Evolutionary conservation across 2,113 vertebrate species (phyloP), one percentile per base, ranked within the genome.

Genomic region (Lasiurus borealis): DNA sequence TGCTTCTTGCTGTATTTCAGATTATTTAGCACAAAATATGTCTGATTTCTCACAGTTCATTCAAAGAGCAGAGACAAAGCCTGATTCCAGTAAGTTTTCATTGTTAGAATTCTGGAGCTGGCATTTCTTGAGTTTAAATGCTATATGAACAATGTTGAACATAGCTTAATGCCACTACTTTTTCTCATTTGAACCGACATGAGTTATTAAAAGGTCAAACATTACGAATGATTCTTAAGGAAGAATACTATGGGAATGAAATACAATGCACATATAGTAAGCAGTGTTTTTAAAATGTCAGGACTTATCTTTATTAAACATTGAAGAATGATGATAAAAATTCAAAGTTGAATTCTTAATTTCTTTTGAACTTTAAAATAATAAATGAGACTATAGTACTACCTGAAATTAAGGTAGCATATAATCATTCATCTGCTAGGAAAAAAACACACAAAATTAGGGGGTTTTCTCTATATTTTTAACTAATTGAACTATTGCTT

Each of bases 201-300:
- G 73, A 94, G 59, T 95, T 95, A 83, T 92, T 91, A 95, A 96
- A 97, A 97, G 92, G 90, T 97, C 95, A 97, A 48, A 71, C 27
- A 72, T 91, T 90, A 88, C 0, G 19, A 62, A 66, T 80, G 31
- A 27, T 88, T 92, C 71, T 88, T 84, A 62, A 48, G 44, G 27
- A 85, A 91, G 66, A 50, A 57, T 46, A 29, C 16, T 64, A 52
- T 25, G 62, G 29, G 94, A 95, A 78, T 90, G n/a, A 84, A 96
- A 78, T 54, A 44, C 8, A 66, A 46, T 13, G 7, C 21, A 76
- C 13, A 29, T 1, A 36, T 25, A 57, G 15, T 44, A 66, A 96
- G 25, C 46, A 81, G 29, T 81, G 93, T 68, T 78, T 66, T 0
- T 68, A 81, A 86, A 57, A 68, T 40, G 25, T 11, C 46, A 64